Base-by-base conservation (phyloP, 2,113 vertebrate genomes). In the Amphiprion ocellaris region DNA sequence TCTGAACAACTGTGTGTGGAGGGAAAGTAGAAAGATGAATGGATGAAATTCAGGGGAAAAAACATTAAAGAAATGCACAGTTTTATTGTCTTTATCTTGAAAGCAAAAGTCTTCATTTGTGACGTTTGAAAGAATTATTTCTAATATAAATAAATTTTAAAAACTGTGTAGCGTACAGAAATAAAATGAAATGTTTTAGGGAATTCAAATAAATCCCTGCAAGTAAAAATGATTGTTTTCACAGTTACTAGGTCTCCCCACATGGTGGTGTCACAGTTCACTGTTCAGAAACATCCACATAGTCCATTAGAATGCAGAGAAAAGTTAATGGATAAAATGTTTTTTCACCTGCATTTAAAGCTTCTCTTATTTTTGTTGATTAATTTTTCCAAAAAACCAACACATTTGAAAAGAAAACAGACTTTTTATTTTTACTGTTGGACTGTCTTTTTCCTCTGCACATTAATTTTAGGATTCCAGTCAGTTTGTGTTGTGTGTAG, bases 181-280 rank as follows among this genome's bases (percentile, higher is more conserved):
- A 52, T 52, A 5, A 9, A 52, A 21, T 52, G 17, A 6, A 52
- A 8, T n/a, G 17, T 21, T 52, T 52, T 52, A 19, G 17, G 19
- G 7, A 52, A 10, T 21, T 52, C 16, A n/a, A 52, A n/a, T 19
- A 52, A 52, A 28, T 28, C 10, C 53, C 24, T 39, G 21, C 30
- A 24, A 5, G 39, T 39, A 5, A 21, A 11, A 62, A 62, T 56
- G 1, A 50, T 10, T 62, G n/a, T n/a, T 9, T 52, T 9, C 2
- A 19, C 49, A 52, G 2, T 70, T 24, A 26, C 49, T 12, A 14
- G 12, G 19, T 68, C 72, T 77, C 3, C 0, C 75, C 89, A 89
- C 83, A 84, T 33, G 81, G 65, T 77, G 87, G 89, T 19, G 81
- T 37, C 54, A 62, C 1, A 50, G 65, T 47, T 63, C 62, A 69